Conservation (phyloP, 2,888 invertebrate genomes). For the Yponomeuta cagnagella region DNA sequence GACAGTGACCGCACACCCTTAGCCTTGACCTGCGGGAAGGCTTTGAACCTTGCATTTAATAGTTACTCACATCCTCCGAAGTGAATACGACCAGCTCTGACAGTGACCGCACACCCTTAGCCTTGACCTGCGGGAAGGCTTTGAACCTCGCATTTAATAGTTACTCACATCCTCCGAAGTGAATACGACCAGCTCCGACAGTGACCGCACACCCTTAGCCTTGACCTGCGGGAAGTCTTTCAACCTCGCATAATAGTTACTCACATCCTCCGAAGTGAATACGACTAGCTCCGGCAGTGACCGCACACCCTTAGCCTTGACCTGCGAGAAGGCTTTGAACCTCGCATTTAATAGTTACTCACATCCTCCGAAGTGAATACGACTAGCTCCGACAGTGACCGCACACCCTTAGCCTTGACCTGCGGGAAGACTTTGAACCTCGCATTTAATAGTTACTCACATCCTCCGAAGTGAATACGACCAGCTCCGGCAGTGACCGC, state of each 20-base stretch:
- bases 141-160: too few relatives aligned
- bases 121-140: too few relatives aligned
- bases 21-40: slow-evolving; percentile 80
- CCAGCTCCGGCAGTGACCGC: slow-evolving; percentile 77
- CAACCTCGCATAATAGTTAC: too few relatives aligned
- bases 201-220: too few relatives aligned
- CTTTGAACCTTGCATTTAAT: slow-evolving; percentile 46
- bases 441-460: slow-evolving; percentile 50
- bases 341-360: slow-evolving; percentile 37
- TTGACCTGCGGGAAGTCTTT: too few relatives aligned
- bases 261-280: too few relatives aligned
- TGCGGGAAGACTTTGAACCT: slow-evolving; percentile 78
- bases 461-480: slow-evolving; percentile 85
- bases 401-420: slow-evolving; percentile 80
- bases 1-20: slow-evolving; percentile 78
- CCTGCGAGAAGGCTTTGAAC: slow-evolving; percentile 75
- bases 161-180: too few relatives aligned
- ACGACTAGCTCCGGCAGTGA: slow-evolving; percentile 72
- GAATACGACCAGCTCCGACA: too few relatives aligned
- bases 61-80: too few relatives aligned
- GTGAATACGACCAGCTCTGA: too few relatives aligned
- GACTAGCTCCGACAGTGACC: slow-evolving; percentile 73
- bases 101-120: too few relatives aligned
- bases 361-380: too few relatives aligned
- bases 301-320: slow-evolving; percentile 80